phyloP scores from a whole-genome alignment of 2,797 vertebrate species.

The Lutjanus argentimaculatus region DNA sequence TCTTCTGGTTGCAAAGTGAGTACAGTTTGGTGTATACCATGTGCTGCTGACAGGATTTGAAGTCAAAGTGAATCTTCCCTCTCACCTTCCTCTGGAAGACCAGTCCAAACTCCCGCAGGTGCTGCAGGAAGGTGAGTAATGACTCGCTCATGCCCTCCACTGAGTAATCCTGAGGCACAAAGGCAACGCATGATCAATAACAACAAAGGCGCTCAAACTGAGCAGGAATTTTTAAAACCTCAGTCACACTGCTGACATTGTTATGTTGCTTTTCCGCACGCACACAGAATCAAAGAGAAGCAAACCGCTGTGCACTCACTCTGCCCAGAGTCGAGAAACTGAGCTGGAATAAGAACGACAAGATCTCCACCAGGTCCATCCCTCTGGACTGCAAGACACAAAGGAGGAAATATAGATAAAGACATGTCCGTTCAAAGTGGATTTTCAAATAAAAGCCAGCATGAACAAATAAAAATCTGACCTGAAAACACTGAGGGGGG shows the following conservation, averaged over 20 bases:
- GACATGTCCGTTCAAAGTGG: background rate
- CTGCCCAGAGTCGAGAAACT: slow-evolving; percentile 95
- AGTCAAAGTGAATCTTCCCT: background rate
- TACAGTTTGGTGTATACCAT: background rate
- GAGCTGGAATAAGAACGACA: slow-evolving; percentile 96
- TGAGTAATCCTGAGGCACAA: slow-evolving; percentile 91
- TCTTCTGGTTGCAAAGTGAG: background rate
- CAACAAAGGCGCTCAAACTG: background rate
- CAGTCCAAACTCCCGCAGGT: slow-evolving; percentile 94
- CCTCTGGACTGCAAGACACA: slow-evolving; percentile 87
- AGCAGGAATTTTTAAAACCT: background rate
- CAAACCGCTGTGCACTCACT: slow-evolving; percentile 81
- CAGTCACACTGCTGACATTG: background rate
- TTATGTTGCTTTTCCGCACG: background rate
- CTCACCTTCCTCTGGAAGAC: slow-evolving; percentile 95
- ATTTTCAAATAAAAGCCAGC: background rate
- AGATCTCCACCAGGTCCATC: slow-evolving; percentile 96
- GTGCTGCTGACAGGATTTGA: background rate
- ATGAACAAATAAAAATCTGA: background rate
- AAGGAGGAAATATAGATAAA: background rate
- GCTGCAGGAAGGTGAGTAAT: slow-evolving; percentile 92
- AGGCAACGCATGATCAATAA: background rate
- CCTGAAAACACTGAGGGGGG: background rate
- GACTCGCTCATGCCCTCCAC: slow-evolving; percentile 97
- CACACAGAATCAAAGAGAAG: background rate